Conservation (phyloP, 1,140 invertebrate species). For the Eumeta japonica region DNA sequence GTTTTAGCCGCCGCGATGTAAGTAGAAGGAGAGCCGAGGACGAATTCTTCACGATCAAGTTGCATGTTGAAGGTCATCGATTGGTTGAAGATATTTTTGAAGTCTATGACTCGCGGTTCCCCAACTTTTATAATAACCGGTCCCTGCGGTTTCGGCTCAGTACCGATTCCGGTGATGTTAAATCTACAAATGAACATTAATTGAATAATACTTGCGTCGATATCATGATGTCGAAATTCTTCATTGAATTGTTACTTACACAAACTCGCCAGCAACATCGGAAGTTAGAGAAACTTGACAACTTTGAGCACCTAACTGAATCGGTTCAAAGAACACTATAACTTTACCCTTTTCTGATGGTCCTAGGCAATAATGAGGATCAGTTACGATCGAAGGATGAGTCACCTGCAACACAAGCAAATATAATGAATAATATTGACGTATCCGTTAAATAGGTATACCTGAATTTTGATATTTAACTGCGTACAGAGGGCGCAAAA, state of each 20-base stretch:
- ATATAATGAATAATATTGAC: too few relatives aligned
- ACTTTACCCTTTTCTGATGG: constrained; percentile 43
- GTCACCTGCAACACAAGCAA: constrained; percentile 24
- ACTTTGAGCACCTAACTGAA: constrained; percentile 26
- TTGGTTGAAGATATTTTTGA: constrained; percentile 42
- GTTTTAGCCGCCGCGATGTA: too few relatives aligned
- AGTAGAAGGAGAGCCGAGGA: constrained; percentile 26
- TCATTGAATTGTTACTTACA: constrained; percentile 32
- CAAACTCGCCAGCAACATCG: constrained; percentile 31
- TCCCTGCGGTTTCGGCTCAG: constrained; percentile 34
- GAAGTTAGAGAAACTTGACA: constrained; percentile 38
- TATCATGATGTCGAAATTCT: too few relatives aligned
- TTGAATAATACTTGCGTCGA: background rate
- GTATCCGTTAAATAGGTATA: too few relatives aligned
- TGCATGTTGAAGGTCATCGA: constrained; percentile 30
- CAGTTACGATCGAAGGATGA: constrained; percentile 33
- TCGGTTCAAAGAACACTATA: constrained; percentile 37
- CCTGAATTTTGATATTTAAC: too few relatives aligned
- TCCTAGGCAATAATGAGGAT: constrained; percentile 25
- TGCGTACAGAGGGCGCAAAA: constrained; percentile 26
- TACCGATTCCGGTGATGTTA: constrained; percentile 32
- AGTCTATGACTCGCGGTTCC: constrained; percentile 22
- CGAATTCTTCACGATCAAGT: constrained; percentile 36
- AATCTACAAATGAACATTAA: constrained; percentile 20
- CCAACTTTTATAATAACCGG: constrained; percentile 33